A percentile compares a stretch with the other conserved stretches of the same genome.
These are phyloP conservation scores for Microctenopoma steveboyesi DNA, from an alignment of 2,797 vertebrate genomes.

Conservation along the genomic window DNA sequence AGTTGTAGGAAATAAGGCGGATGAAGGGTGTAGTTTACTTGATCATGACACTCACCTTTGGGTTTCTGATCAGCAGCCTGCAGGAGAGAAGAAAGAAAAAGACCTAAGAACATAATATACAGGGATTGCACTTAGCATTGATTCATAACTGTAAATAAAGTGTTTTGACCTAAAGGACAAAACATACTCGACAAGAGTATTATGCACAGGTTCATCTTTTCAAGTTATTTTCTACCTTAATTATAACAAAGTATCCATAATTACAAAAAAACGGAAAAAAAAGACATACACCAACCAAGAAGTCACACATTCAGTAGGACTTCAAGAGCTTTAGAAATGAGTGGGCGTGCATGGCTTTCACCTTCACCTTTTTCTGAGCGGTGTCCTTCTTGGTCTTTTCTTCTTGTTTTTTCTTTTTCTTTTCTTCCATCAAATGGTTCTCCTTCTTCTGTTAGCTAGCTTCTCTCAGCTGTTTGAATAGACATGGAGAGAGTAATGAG, in stretches of 20 bases:
- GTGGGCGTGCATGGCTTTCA: constrained; percentile 74
- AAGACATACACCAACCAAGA: not conserved
- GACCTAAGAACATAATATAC: constrained; percentile 13
- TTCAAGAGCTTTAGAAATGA: not conserved
- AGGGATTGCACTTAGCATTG: not conserved
- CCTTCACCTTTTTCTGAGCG: constrained; percentile 94
- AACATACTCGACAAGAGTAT: not conserved
- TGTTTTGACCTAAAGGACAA: not conserved
- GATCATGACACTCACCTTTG: constrained; percentile 89
- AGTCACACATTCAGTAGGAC: not conserved
- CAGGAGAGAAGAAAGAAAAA: constrained; percentile 43
- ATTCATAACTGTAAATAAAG: constrained; percentile 8
- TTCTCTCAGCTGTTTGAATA: constrained; percentile 84
- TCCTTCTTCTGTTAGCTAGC: constrained; percentile 90
- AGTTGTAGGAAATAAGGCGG: constrained; percentile 31
- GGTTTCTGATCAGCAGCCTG: constrained; percentile 97
- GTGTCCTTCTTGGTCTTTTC: constrained; percentile 98
- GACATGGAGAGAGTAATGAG: constrained; percentile 28
- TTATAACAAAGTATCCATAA: not conserved
- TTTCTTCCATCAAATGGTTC: constrained; percentile 99
- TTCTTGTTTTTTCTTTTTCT: constrained; percentile 98
- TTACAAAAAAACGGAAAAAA: not conserved
- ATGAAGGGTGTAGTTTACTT: constrained; percentile 21
- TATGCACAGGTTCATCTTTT: not conserved
- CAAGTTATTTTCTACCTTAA: not conserved